A percentile compares a stretch with the other conserved stretches of the same genome.
phyloP scores from a whole-genome alignment of 1,140 invertebrate species.

The Pachypeltis micranthus region DNA sequence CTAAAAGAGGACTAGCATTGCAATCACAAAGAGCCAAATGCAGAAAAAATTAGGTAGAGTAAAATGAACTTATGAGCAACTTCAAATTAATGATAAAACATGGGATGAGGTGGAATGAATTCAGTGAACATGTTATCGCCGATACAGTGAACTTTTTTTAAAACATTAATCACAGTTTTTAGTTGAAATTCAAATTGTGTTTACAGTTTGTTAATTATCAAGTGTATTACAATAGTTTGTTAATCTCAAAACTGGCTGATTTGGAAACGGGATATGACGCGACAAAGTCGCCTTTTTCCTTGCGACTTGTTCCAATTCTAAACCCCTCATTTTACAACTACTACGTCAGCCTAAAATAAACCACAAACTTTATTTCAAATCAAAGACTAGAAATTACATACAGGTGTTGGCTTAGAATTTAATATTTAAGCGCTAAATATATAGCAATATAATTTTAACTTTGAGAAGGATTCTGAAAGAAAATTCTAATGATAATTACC shows the following conservation, averaged over 20 bases:
- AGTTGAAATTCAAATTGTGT: not conserved
- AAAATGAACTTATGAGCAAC: not conserved
- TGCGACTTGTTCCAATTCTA: not conserved
- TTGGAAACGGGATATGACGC: not conserved
- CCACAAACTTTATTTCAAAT: too few relatives aligned
- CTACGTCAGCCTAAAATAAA: too few relatives aligned
- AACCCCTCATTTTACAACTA: too few relatives aligned
- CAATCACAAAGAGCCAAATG: not conserved
- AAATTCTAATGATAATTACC: not conserved
- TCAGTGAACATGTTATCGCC: too few relatives aligned
- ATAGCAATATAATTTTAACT: not conserved
- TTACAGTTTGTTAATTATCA: not conserved
- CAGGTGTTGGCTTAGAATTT: not conserved
- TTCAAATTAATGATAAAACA: too few relatives aligned
- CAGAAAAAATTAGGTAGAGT: not conserved
- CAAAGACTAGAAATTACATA: not conserved
- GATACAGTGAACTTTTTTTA: too few relatives aligned
- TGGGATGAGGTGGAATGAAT: too few relatives aligned
- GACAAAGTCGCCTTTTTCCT: not conserved
- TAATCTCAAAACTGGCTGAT: not conserved
- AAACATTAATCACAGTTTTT: too few relatives aligned
- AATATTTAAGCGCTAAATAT: not conserved
- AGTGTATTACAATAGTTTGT: not conserved
- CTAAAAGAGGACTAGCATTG: constrained; percentile 2
- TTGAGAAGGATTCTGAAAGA: not conserved